A percentile compares a stretch with the other conserved stretches of the same genome.
Conservation (phyloP, 2,888 invertebrate species). For the Trichogramma dendrolimi region DNA sequence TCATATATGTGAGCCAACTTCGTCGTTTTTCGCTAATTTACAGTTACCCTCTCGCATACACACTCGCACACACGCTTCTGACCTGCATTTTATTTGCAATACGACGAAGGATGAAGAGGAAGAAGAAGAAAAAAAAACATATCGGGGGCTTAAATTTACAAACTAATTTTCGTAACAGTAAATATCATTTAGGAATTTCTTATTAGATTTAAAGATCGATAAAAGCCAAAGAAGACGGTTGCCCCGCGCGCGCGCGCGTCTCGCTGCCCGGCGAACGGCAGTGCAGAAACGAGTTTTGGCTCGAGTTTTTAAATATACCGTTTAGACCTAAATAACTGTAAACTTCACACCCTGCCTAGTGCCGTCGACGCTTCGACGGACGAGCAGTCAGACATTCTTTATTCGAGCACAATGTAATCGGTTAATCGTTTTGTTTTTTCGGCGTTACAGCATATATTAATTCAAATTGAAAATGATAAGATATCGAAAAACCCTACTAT, state of each 20-base stretch:
- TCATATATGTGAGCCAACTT: not conserved
- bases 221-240: not conserved
- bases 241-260: too few relatives aligned
- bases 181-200: not conserved
- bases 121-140: not conserved
- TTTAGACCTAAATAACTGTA: too few relatives aligned
- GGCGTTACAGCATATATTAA: too few relatives aligned
- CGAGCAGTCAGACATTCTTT: too few relatives aligned
- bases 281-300: slow-evolving; percentile 6
- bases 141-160: slow-evolving; percentile 1
- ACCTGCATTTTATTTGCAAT: slow-evolving; percentile 7
- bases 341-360: not conserved
- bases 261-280: not conserved
- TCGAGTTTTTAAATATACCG: not conserved
- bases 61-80: not conserved
- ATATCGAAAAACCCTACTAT: too few relatives aligned
- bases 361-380: not conserved
- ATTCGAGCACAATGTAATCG: too few relatives aligned
- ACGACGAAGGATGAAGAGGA: too few relatives aligned
- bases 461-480: too few relatives aligned
- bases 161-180: slow-evolving; percentile 12
- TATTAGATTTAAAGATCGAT: slow-evolving; percentile 6
- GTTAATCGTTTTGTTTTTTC: too few relatives aligned
- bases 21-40: too few relatives aligned
- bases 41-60: too few relatives aligned